phyloP scores from a whole-genome alignment of 2,113 vertebrate species.

The Poecilia latipinna region DNA sequence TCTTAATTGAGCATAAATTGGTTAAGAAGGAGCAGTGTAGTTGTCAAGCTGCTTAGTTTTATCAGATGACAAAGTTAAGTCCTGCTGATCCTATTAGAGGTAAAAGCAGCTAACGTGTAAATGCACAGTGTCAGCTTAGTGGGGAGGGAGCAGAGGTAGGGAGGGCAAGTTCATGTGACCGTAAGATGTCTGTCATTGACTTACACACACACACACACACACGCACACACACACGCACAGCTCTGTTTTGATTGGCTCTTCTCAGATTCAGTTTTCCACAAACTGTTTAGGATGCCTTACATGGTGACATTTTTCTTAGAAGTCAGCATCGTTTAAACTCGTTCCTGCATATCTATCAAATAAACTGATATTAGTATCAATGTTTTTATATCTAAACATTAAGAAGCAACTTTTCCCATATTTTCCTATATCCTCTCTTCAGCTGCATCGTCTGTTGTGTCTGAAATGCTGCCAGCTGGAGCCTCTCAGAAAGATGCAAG shows the following conservation, averaged over 20 bases:
- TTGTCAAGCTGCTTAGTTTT: conserved; percentile 88
- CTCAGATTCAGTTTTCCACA: neutral
- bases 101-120: conserved; percentile 87
- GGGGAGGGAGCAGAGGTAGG: conserved; percentile 2
- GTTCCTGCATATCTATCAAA: neutral
- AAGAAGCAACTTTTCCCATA: neutral
- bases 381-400: no score
- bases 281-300: neutral
- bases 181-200: neutral
- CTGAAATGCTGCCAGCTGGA: neutral
- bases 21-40: conserved; percentile 86
- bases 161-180: conserved; percentile 37
- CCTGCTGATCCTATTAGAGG: conserved; percentile 89
- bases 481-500: no score
- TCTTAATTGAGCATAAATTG: conserved; percentile 88
- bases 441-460: neutral
- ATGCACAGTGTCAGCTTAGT: conserved; percentile 89
- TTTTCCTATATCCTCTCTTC: neutral
- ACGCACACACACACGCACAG: neutral
- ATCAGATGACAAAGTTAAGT: conserved; percentile 90
- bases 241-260: neutral
- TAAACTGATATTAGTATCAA: neutral
- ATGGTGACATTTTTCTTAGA: neutral
- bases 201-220: neutral
- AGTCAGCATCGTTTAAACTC: neutral